phyloP scores from a whole-genome alignment of 2,888 invertebrate species.

The Geophilus truncorum region DNA sequence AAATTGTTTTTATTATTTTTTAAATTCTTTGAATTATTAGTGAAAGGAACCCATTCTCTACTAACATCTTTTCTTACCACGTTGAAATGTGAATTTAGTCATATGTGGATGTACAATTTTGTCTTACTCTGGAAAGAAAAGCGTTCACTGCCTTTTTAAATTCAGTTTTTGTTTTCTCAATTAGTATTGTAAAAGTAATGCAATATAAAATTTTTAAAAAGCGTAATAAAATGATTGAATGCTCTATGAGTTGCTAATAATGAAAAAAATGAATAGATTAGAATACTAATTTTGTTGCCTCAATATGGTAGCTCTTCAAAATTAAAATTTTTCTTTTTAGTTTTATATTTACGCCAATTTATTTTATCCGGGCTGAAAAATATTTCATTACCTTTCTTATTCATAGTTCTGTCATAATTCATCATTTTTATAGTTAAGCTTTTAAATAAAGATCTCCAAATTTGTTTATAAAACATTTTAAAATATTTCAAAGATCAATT shows the following conservation, averaged over 20 bases:
- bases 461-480: neutral
- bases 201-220: neutral
- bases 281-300: neutral
- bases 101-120: neutral
- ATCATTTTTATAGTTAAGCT: slow-evolving; percentile 2
- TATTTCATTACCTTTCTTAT: neutral
- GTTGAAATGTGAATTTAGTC: neutral
- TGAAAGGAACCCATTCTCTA: too few species aligned
- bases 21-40: too few species aligned
- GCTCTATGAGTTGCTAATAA: neutral
- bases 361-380: neutral
- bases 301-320: neutral
- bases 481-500: neutral
- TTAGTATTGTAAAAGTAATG: neutral
- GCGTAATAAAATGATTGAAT: neutral
- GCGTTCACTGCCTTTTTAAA: neutral
- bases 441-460: slow-evolving; percentile 1
- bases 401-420: slow-evolving; percentile 11
- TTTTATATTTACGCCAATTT: neutral
- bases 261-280: neutral
- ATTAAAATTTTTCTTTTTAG: neutral
- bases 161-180: neutral
- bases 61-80: too few species aligned
- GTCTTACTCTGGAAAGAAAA: neutral
- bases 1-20: too few species aligned